phyloP scores from a whole-genome alignment of 2,888 invertebrate genomes.

The Eubasilissa splendida region DNA sequence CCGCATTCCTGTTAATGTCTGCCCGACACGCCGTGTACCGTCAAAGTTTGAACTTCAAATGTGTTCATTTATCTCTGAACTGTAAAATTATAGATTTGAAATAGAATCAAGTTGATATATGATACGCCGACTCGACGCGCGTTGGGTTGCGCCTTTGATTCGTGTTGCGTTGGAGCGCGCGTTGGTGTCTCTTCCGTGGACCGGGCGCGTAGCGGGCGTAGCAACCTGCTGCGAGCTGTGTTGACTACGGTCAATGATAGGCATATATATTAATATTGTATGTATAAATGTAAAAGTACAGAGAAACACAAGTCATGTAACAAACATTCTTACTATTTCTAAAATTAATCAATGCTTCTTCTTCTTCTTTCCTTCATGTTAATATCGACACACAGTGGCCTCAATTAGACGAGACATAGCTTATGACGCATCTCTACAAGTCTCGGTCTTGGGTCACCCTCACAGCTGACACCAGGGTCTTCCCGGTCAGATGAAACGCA shows the following conservation, averaged over 20 bases:
- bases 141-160: slow-evolving; percentile 33
- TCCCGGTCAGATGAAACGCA: no score
- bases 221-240: background rate
- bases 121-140: slow-evolving; percentile 39
- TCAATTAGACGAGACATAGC: no score
- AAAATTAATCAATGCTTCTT: no score
- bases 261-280: no score
- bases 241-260: background rate
- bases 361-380: no score
- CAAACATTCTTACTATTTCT: no score
- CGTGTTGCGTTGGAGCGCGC: slow-evolving; percentile 12
- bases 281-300: no score
- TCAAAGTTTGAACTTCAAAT: slow-evolving; percentile 25
- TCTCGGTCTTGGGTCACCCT: no score
- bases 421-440: no score
- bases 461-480: no score
- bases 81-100: slow-evolving; percentile 44
- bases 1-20: slow-evolving; percentile 23
- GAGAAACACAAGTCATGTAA: no score
- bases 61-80: slow-evolving; percentile 40
- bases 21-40: slow-evolving; percentile 8
- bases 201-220: background rate
- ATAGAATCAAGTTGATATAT: slow-evolving; percentile 43
- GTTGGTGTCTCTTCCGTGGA: slow-evolving; percentile 26
- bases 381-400: no score